Base-by-base conservation (phyloP, 2,113 vertebrate genomes). In the Stegostoma tigrinum region DNA sequence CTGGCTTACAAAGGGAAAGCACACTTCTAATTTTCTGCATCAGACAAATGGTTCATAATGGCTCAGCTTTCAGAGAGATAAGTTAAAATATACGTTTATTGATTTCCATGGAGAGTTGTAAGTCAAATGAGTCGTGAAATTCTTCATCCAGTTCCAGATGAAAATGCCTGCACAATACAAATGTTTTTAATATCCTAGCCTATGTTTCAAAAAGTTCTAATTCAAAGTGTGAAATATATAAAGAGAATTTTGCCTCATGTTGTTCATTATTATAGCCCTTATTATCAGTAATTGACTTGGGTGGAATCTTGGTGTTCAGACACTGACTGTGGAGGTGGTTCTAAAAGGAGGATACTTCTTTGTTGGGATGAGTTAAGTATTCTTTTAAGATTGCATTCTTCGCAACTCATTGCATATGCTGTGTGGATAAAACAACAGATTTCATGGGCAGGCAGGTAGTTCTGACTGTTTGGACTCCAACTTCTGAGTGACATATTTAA, bases 41-140 rank as follows among this genome's bases (percentile, higher is more conserved):
- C 45, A 48, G 67, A 95, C 67, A 72, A 48, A 75, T 95, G 68
- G 94, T 95, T 95, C 93, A 70, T 48, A 48, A 75, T 95, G 68
- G 94, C 72, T 95, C 93, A 94, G 19, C 24, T 19, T 70, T 42
- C 94, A 34, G 42, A 70, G 12, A 75, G 45, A 30, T 94, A 72
- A 38, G 94, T 95, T 75, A 95, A 95, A 95, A 95, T 95, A 95
- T 52, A 95, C 75, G 42, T 75, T 95, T 75, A 95, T 95, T 95
- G 67, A 95, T 75, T 45, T 95, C 72, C 34, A 0, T 45, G 66
- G 38, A 30, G 66, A 67, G 66, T 48, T 45, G 8, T 94, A 93
- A 93, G 93, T 70, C 64, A 94, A 72, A 75, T 72, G 3, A 95
- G 68, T 70, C 67, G 14, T 95, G 94, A 27, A 45, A 72, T 30